Evolutionary conservation across 1,140 invertebrate genomes (phyloP), one percentile per base, ranked within the genome.

Genomic region (Delia radicum): DNA sequence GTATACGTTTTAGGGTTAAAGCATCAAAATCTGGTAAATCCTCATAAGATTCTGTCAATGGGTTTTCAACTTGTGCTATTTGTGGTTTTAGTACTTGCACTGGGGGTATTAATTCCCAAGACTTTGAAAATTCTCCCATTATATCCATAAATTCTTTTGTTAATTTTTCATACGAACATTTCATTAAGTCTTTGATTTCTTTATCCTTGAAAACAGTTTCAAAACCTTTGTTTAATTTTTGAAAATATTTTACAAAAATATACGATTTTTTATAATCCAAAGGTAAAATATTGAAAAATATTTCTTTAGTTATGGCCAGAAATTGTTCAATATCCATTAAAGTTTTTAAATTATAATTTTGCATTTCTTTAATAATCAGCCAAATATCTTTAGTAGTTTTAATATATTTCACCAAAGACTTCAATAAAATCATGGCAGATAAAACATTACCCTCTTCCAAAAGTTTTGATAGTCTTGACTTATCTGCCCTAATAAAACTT

Each of bases 311-410:
- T 15, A 77, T 46, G 15, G 33, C 33, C 2, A 69, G 31, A 3
- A 71, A 42, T 63, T 77, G 76, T 12, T 77, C 76, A 3, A 77
- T 24, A 2, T 55, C 18, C 0, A 77, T 5, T 1, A 75, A 27
- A 8, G 73, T 75, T 5, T 21, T n/a, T 3, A 73, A 13, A 3
- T 72, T 0, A 24, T 72, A 69, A 27, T 61, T 18, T 8, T 71
- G 5, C 13, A 77, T 12, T 26, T 75, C 33, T n/a, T 72, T 13
- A 10, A 21, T 12, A 29, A 77, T 28, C 0, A 72, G 4, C n/a
- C 72, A 15, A 0, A 12, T 37, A 27, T 27, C 37, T 3, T 33
- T 46, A 6, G 28, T 12, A n/a, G 31, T 29, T 6, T 15, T 28
- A 4, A 55, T 13, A 18, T 18, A 61, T 0, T 46, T 24, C 3